phyloP scores from a whole-genome alignment of 2,113 vertebrate species.

The Myiopsitta monachus region DNA sequence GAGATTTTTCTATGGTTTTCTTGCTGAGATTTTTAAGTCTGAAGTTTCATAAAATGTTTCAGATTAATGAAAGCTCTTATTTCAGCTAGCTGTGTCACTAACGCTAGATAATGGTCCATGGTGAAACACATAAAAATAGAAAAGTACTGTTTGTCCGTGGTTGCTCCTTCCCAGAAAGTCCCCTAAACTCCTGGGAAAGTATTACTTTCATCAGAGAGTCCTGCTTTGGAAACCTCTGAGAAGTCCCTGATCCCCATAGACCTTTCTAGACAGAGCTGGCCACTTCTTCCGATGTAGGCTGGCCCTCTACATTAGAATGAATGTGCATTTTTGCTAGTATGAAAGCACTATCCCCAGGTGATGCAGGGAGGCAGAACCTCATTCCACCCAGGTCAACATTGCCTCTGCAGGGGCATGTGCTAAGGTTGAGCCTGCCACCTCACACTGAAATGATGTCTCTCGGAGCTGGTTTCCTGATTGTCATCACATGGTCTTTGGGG shows the following conservation, averaged over 20 bases:
- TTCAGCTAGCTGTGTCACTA: background rate
- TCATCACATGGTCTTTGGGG: background rate
- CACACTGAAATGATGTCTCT: background rate
- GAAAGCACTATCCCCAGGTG: background rate
- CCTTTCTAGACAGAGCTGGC: background rate
- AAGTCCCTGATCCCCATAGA: background rate
- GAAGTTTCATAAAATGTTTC: background rate
- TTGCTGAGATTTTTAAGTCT: background rate
- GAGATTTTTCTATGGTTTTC: background rate
- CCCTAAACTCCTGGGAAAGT: too few relatives aligned
- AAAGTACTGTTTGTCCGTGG: background rate
- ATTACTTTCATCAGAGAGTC: background rate
- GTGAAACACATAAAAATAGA: background rate
- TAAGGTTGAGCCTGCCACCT: background rate
- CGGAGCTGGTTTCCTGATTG: background rate
- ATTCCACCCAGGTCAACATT: background rate
- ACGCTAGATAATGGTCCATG: background rate
- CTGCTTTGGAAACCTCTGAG: background rate
- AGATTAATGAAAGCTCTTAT: background rate
- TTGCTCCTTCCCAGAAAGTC: background rate
- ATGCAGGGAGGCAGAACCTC: background rate
- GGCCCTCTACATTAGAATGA: background rate
- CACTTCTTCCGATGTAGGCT: background rate
- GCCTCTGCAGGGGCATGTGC: accelerated
- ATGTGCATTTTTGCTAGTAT: background rate